phyloP scores from a whole-genome alignment of 2,797 vertebrate species.

The Heliangelus exortis region DNA sequence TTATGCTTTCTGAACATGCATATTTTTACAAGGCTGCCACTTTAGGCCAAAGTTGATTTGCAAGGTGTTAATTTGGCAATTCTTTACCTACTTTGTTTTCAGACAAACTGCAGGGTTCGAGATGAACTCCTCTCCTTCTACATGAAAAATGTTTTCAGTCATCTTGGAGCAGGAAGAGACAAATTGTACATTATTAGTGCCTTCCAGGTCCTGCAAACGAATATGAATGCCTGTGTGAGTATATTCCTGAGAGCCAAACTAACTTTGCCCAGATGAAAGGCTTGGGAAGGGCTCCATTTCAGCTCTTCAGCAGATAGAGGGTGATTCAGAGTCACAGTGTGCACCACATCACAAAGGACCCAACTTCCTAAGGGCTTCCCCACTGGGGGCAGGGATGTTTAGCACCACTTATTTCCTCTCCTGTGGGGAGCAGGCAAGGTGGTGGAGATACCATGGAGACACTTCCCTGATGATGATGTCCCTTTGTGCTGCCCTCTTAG shows the following conservation, averaged over 20 bases:
- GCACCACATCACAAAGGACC: neutral
- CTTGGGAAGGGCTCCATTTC: neutral
- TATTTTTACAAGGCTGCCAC: neutral
- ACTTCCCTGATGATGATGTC: neutral
- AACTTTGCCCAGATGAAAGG: neutral
- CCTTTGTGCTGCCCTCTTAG: neutral
- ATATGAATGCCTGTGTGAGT: conserved; percentile 73
- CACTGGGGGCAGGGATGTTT: neutral
- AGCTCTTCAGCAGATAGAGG: neutral
- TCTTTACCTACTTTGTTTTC: conserved; percentile 29
- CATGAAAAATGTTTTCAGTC: conserved; percentile 67
- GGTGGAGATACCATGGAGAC: neutral
- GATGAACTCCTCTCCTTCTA: conserved; percentile 77
- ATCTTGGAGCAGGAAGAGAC: conserved; percentile 11
- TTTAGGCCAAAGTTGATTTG: neutral
- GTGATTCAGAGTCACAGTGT: neutral
- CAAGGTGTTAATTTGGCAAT: neutral
- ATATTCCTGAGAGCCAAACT: neutral
- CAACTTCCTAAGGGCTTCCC: neutral
- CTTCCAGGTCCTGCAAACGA: conserved; percentile 65
- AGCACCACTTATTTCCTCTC: neutral
- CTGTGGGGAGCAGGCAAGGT: neutral
- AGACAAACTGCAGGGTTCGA: conserved; percentile 74
- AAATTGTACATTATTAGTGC: conserved; percentile 61
- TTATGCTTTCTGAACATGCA: fast-evolving